Percentiles rank a stretch among this genome's conserved stretches.
Conservation (phyloP, 2,797 vertebrate genomes). For the Ctenopoma kingsleyae region DNA sequence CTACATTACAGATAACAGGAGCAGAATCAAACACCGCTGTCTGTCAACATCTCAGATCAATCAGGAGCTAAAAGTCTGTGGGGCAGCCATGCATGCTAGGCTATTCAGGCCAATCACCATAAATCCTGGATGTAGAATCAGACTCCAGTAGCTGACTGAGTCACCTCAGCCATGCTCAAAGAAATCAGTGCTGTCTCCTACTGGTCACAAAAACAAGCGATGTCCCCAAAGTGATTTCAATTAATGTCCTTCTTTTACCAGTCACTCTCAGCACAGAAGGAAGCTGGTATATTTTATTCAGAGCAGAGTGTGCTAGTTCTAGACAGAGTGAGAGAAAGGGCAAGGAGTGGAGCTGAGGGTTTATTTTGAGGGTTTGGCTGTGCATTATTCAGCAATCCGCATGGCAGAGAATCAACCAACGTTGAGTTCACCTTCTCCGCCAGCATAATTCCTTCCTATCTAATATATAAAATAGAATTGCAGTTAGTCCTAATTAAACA, state of each 20-base stretch:
- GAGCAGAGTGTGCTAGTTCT: conserved; percentile 50
- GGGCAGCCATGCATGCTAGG: conserved; percentile 51
- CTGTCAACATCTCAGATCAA: conserved; percentile 82
- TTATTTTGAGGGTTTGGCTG: conserved; percentile 70
- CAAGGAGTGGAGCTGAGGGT: conserved; percentile 34
- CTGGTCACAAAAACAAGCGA: conserved; percentile 44
- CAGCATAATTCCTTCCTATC: conserved; percentile 41
- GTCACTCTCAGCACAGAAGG: conserved; percentile 34
- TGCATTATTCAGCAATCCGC: conserved; percentile 79
- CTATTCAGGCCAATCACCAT: conserved; percentile 49
- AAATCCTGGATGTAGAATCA: conserved; percentile 23
- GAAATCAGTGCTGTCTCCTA: conserved; percentile 22
- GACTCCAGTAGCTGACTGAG: neutral
- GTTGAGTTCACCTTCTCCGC: conserved; percentile 57
- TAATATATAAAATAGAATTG: conserved; percentile 57
- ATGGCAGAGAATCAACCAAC: conserved; percentile 58
- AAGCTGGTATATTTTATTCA: conserved; percentile 71
- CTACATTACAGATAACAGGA: conserved; percentile 84
- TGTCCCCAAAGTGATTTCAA: conserved; percentile 53
- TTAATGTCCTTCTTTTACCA: conserved; percentile 59
- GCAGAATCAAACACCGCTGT: conserved; percentile 76
- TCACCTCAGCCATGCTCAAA: conserved; percentile 1
- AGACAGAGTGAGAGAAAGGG: conserved; percentile 46
- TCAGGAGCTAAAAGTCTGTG: conserved; percentile 70
- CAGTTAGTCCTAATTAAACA: conserved; percentile 64